phyloP scores from a whole-genome alignment of 2,797 vertebrate species.

The Lacerta bilineata region DNA sequence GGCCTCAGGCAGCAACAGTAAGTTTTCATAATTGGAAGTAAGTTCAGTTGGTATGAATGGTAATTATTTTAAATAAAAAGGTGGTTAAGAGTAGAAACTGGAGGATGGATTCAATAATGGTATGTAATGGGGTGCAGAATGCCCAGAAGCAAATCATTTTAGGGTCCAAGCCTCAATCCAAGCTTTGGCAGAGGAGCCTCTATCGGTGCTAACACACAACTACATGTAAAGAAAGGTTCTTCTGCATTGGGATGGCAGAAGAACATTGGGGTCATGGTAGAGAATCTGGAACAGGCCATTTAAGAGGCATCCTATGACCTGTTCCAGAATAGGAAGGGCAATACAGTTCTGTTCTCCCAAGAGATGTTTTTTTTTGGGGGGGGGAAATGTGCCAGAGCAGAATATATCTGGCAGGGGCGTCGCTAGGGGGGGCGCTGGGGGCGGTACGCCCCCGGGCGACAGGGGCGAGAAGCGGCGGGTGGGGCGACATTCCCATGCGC shows the following conservation, averaged over 20 bases:
- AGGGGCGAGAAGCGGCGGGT: too few relatives aligned
- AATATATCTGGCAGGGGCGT: too few relatives aligned
- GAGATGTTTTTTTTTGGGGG: too few relatives aligned
- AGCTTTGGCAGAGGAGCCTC: neutral
- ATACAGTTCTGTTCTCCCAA: neutral
- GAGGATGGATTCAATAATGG: neutral
- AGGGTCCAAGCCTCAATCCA: neutral
- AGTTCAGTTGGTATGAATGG: too few relatives aligned
- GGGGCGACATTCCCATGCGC: too few relatives aligned
- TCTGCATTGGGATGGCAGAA: neutral
- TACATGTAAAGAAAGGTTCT: neutral
- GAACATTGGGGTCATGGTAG: neutral
- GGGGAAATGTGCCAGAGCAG: neutral
- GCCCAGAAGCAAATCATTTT: neutral
- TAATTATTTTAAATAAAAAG: neutral
- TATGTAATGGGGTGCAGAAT: neutral
- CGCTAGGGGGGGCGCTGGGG: too few relatives aligned
- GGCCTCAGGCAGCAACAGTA: neutral
- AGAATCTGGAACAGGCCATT: neutral
- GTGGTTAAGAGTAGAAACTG: too few relatives aligned
- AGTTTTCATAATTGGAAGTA: too few relatives aligned
- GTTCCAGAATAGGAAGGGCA: neutral
- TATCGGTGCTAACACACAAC: too few relatives aligned
- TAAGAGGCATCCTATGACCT: neutral
- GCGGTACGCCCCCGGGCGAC: too few relatives aligned